phyloP scores from a whole-genome alignment of 2,797 vertebrate species.

The Betta splendens region DNA sequence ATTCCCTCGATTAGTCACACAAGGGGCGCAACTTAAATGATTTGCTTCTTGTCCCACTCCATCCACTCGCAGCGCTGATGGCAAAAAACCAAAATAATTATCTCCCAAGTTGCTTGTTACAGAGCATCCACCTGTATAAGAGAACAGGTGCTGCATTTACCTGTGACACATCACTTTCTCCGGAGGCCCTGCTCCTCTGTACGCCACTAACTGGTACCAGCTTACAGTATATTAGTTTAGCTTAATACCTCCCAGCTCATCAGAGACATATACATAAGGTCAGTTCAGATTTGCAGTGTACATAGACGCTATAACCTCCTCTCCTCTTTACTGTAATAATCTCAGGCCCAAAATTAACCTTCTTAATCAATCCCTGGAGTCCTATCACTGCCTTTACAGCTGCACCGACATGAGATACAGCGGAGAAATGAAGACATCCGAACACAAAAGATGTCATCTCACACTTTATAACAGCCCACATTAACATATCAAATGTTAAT shows the following conservation, averaged over 20 bases:
- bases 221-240: not conserved
- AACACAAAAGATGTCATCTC: constrained; percentile 65
- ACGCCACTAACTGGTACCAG: constrained; percentile 8
- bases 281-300: constrained; percentile 7
- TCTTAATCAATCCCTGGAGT: constrained; percentile 50
- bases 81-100: constrained; percentile 21
- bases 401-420: constrained; percentile 48
- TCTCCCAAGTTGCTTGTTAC: constrained; percentile 11
- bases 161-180: constrained; percentile 6
- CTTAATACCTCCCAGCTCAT: constrained; percentile 6
- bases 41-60: not conserved
- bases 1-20: no score
- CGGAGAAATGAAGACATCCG: constrained; percentile 63
- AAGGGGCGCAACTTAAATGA: no score
- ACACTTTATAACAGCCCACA: constrained; percentile 58
- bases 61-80: not conserved
- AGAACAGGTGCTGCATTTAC: constrained; percentile 11
- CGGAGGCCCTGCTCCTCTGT: constrained; percentile 11
- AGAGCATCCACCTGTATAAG: constrained; percentile 1
- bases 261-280: not conserved
- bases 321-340: constrained; percentile 37
- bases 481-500: constrained; percentile 78
- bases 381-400: constrained; percentile 43
- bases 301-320: constrained; percentile 19
- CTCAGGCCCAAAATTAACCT: constrained; percentile 41